A percentile compares a stretch with the other conserved stretches of the same genome.
Evolutionary conservation across 1,140 invertebrate genomes (phyloP).

Genomic region (Penaeus indicus): DNA sequence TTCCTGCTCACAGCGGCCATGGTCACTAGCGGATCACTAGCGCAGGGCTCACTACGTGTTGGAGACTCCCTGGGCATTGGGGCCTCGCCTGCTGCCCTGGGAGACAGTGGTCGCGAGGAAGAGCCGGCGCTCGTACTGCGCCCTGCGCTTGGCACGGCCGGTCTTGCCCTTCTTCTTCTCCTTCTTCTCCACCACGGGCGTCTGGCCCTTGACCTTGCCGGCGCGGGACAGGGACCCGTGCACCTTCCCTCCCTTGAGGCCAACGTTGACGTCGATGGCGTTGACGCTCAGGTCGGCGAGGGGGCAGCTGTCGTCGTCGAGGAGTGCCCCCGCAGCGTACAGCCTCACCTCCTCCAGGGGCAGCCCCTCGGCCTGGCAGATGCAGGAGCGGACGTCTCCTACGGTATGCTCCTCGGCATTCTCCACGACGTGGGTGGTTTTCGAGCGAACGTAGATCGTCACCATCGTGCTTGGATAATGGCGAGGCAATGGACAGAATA

Average conservation of each 20-base stretch:
- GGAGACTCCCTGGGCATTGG: slow-evolving; percentile 77
- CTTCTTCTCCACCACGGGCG: slow-evolving; percentile 98
- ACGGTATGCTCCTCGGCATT: slow-evolving; percentile 76
- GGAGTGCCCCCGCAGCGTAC: too few relatives aligned
- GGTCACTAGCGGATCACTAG: too few relatives aligned
- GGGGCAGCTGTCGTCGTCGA: slow-evolving; percentile 78
- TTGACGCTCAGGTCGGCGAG: slow-evolving; percentile 77
- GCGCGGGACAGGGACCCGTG: slow-evolving; percentile 99
- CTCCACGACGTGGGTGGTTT: slow-evolving; percentile 75
- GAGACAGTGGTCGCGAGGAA: slow-evolving; percentile 97
- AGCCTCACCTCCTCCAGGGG: slow-evolving; percentile 80
- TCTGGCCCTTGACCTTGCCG: slow-evolving; percentile 99
- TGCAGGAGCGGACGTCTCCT: slow-evolving; percentile 50
- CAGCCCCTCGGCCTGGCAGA: slow-evolving; percentile 61
- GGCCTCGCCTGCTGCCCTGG: slow-evolving; percentile 95
- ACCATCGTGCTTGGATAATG: slow-evolving; percentile 71
- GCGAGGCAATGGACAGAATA: too few relatives aligned
- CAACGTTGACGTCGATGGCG: slow-evolving; percentile 85
- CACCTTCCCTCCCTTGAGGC: slow-evolving; percentile 93
- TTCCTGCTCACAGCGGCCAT: too few relatives aligned
- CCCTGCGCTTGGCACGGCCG: slow-evolving; percentile 96
- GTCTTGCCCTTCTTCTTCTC: slow-evolving; percentile 99
- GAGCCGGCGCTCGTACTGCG: slow-evolving; percentile 95
- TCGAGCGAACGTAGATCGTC: slow-evolving; percentile 78
- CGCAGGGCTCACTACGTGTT: too few relatives aligned